Base-by-base conservation (phyloP, 2,113 vertebrate genomes). In the Chaetodon auriga region DNA sequence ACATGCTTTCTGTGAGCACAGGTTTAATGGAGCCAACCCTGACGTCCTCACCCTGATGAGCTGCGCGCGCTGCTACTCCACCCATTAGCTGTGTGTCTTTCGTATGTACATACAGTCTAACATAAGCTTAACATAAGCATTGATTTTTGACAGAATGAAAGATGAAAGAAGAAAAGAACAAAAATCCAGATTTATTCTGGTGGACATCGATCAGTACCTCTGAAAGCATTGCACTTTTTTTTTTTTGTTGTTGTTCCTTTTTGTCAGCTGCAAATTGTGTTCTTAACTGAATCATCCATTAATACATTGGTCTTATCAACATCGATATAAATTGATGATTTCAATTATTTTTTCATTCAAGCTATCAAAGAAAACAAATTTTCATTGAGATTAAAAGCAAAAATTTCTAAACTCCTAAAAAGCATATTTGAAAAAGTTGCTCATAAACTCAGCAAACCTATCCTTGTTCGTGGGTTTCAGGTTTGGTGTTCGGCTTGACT, bases 271-370 rank as follows among this genome's bases (percentile, higher is more conserved):
- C 62, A 43, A 15, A n/a, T 7, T 21, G 19, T 63, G 38, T 41
- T 11, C 49, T 55, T 55, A 23, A 12, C n/a, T 55, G 54, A 25
- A 13, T 55, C 54, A 55, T 12, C 11, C n/a, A 23, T 15, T 68
- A 41, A 41, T 10, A 66, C 2, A 51, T 75, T 36, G 10, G 51
- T 35, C 18, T 60, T 66, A 60, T 75, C 65, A 57, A 43, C 10
- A 41, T 51, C 58, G 9, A 55, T 18, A 75, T 19, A 49, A 74
- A 64, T 45, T 18, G 36, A 79, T 51, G 14, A 68, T 38, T 73
- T 60, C 51, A 81, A 60, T 73, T 78, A 35, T 65, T 53, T 61
- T 73, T 63, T 49, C 21, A 69, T 72, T 85, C 11, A n/a, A 43
- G n/a, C 30, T 63, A 25, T 66, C 38, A 38, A 48, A 15, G 6